These are phyloP conservation scores for Drosophila santomea DNA, from an alignment of 1,140 invertebrate genomes.

Conservation along the genomic window DNA sequence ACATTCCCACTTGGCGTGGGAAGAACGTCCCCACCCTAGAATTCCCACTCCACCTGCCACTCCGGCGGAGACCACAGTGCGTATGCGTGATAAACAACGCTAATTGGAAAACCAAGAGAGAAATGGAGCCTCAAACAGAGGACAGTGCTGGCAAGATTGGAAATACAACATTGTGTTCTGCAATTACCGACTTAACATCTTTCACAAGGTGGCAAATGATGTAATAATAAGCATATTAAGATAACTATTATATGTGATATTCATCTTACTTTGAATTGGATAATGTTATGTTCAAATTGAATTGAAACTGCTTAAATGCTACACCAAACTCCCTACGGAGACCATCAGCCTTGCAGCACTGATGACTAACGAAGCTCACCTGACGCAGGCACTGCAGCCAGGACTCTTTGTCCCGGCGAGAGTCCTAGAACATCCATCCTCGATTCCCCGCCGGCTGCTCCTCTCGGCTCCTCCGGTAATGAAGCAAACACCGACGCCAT, in stretches of 20 bases:
- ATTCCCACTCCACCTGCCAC: constrained; percentile 18
- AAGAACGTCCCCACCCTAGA: not conserved
- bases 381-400: constrained; percentile 50
- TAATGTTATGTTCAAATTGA: not conserved
- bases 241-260: not conserved
- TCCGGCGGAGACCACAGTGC: constrained; percentile 50
- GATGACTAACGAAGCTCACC: constrained; percentile 38
- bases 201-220: no score
- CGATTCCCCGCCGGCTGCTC: constrained; percentile 10
- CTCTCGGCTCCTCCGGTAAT: constrained; percentile 49
- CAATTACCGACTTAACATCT: no score
- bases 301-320: not conserved
- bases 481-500: constrained; percentile 48
- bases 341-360: constrained; percentile 8
- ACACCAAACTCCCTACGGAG: no score
- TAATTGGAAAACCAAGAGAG: constrained; percentile 60
- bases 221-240: no score
- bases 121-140: not conserved
- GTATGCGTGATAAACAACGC: constrained; percentile 80
- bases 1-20: constrained; percentile 27
- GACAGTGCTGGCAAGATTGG: constrained; percentile 7
- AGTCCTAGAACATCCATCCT: constrained; percentile 24
- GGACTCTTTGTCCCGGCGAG: constrained; percentile 38
- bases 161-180: not conserved
- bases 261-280: not conserved